A percentile compares a stretch with the other conserved stretches of the same genome.
These are phyloP conservation scores for Empidonax alnorum DNA, from an alignment of 2,113 vertebrate genomes.

Conservation along the genomic window DNA sequence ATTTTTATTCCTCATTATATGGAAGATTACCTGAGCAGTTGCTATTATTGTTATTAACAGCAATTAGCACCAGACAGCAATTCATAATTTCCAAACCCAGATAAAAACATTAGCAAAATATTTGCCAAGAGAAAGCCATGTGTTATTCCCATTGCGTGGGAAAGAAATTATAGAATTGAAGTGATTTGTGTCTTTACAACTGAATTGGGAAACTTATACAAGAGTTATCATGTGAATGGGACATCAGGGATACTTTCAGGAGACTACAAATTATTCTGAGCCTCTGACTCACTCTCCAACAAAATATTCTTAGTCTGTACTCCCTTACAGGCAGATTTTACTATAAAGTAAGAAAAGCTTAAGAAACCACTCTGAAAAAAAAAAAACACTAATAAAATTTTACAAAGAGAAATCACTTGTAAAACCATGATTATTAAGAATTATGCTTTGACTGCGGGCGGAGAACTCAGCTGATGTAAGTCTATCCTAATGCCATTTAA, in stretches of 20 bases:
- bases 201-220: neutral
- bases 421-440: constrained; percentile 31
- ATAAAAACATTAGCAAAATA: neutral
- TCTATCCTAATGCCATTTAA: constrained; percentile 55
- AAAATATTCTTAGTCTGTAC: neutral
- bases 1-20: neutral
- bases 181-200: constrained; percentile 26
- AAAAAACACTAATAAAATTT: constrained; percentile 10
- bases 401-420: constrained; percentile 30
- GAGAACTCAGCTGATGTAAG: constrained; percentile 44
- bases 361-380: constrained; percentile 1
- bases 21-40: neutral
- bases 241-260: neutral
- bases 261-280: constrained; percentile 25
- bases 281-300: neutral
- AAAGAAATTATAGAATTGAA: constrained; percentile 8
- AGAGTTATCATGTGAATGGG: neutral
- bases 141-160: neutral
- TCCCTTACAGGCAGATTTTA: neutral
- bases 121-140: neutral
- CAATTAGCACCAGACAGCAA: constrained; percentile 24
- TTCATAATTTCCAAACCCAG: constrained; percentile 14
- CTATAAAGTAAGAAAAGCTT: neutral
- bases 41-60: neutral
- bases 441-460: neutral